Percentiles rank a stretch among this genome's conserved stretches.
Conservation (phyloP, 2,113 vertebrate genomes). For the Stictonetta naevosa region DNA sequence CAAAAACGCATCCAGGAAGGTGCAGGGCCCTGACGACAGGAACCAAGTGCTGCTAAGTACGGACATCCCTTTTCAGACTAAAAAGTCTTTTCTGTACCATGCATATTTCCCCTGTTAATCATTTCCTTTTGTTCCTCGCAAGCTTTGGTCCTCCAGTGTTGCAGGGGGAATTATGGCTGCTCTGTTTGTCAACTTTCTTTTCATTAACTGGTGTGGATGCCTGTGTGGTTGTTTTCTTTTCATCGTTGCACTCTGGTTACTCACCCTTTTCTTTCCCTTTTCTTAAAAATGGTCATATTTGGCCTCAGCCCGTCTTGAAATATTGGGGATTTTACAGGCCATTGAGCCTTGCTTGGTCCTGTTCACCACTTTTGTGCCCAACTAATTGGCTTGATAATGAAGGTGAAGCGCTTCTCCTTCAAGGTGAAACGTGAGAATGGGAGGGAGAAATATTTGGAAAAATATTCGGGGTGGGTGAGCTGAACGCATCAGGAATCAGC, state of each 20-base stretch:
- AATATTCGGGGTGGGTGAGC: slow-evolving; percentile 21
- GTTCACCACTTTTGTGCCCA: slow-evolving; percentile 45
- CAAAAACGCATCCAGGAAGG: slow-evolving; percentile 39
- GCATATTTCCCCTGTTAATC: slow-evolving; percentile 73
- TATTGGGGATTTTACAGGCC: slow-evolving; percentile 61
- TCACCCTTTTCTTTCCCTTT: background rate
- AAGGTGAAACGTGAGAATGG: slow-evolving; percentile 55
- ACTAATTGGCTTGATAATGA: slow-evolving; percentile 58
- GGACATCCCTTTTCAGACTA: slow-evolving; percentile 67
- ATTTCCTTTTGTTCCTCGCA: slow-evolving; percentile 68
- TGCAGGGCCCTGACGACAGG: slow-evolving; percentile 51
- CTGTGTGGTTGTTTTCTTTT: background rate
- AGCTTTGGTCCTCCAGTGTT: slow-evolving; percentile 41
- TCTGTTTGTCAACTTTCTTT: slow-evolving; percentile 54
- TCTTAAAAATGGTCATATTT: background rate
- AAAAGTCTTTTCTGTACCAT: slow-evolving; percentile 63
- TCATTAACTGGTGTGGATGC: background rate
- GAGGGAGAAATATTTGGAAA: background rate
- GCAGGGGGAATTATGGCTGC: slow-evolving; percentile 27
- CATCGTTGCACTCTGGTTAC: background rate
- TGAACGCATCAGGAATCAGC: slow-evolving; percentile 71
- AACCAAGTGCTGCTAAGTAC: slow-evolving; percentile 71
- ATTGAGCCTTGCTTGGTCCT: slow-evolving; percentile 39
- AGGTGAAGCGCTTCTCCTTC: slow-evolving; percentile 13
- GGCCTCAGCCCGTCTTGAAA: background rate